Percentiles rank a stretch among this genome's conserved stretches.
phyloP scores from a whole-genome alignment of 2,797 vertebrate genomes.

The Centropyge bicolor region DNA sequence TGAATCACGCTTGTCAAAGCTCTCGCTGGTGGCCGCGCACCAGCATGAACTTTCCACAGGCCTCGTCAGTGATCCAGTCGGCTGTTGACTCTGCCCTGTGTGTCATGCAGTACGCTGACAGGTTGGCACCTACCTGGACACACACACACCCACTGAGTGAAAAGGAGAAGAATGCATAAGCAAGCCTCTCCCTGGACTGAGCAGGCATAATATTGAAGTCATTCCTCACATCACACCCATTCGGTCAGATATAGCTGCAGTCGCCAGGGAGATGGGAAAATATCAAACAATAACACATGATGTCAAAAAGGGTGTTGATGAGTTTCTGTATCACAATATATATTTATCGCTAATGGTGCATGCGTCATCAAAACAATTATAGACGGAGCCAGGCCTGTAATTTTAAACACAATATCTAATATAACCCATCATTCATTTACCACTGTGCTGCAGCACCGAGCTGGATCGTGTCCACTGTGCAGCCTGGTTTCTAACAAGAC shows the following conservation, averaged over 20 bases:
- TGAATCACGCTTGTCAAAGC: constrained; percentile 72
- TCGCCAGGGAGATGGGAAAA: constrained; percentile 73
- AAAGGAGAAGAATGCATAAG: constrained; percentile 65
- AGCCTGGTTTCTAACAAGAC: constrained; percentile 10
- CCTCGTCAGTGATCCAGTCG: constrained; percentile 30
- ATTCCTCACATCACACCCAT: constrained; percentile 72
- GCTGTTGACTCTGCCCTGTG: constrained; percentile 38
- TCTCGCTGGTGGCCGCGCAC: constrained; percentile 48
- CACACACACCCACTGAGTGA: constrained; percentile 71
- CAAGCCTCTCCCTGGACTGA: constrained; percentile 67
- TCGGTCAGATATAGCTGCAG: constrained; percentile 43
- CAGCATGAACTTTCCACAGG: constrained; percentile 60
- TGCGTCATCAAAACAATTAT: constrained; percentile 53
- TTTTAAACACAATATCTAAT: constrained; percentile 11
- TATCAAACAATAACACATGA: constrained; percentile 68
- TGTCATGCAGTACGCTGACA: constrained; percentile 49
- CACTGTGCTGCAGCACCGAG: constrained; percentile 7
- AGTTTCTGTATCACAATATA: constrained; percentile 25
- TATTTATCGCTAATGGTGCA: constrained; percentile 24
- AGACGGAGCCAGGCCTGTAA: constrained; percentile 41
- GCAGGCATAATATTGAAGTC: constrained; percentile 63
- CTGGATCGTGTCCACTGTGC: constrained; percentile 17
- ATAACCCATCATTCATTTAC: neutral
- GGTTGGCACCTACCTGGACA: constrained; percentile 72
- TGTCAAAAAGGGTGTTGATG: constrained; percentile 62